phyloP scores from a whole-genome alignment of 1,140 invertebrate species.

The Temnothorax curvispinosus region DNA sequence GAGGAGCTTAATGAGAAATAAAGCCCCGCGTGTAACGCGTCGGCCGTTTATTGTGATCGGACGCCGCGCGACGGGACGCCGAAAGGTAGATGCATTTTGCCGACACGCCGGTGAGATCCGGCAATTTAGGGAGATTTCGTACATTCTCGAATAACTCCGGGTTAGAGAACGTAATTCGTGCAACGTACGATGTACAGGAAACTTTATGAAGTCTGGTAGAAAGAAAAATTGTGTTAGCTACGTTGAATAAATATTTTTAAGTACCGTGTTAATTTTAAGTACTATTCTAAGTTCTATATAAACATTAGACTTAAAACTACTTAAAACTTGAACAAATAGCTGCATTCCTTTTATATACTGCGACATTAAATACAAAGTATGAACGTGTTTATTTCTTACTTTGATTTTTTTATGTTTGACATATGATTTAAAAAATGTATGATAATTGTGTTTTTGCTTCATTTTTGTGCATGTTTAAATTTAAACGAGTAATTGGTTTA shows the following conservation, averaged over 20 bases:
- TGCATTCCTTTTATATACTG: not conserved
- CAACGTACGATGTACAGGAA: not conserved
- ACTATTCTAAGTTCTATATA: not conserved
- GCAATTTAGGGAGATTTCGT: not conserved
- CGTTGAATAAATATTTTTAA: not conserved
- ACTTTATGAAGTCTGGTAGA: not conserved
- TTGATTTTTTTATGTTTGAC: not conserved
- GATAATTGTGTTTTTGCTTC: not conserved
- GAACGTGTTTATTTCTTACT: not conserved
- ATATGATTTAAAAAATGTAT: not conserved
- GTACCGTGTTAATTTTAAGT: not conserved
- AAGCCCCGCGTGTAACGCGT: slow-evolving; percentile 40
- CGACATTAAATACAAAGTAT: not conserved
- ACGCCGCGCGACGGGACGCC: slow-evolving; percentile 9
- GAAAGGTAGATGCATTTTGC: slow-evolving; percentile 24
- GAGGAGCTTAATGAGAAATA: slow-evolving; percentile 53
- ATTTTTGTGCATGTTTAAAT: not conserved
- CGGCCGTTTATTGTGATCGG: slow-evolving; percentile 48
- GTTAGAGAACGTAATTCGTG: not conserved
- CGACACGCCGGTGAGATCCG: not conserved
- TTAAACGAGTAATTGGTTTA: not conserved
- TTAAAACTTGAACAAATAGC: not conserved
- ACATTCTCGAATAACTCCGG: not conserved
- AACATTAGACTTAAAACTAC: not conserved
- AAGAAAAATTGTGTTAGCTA: too few relatives aligned